Conservation (phyloP, 37 sponge, comb jelly and placozoan genomes). For the Haliclona indistincta region DNA sequence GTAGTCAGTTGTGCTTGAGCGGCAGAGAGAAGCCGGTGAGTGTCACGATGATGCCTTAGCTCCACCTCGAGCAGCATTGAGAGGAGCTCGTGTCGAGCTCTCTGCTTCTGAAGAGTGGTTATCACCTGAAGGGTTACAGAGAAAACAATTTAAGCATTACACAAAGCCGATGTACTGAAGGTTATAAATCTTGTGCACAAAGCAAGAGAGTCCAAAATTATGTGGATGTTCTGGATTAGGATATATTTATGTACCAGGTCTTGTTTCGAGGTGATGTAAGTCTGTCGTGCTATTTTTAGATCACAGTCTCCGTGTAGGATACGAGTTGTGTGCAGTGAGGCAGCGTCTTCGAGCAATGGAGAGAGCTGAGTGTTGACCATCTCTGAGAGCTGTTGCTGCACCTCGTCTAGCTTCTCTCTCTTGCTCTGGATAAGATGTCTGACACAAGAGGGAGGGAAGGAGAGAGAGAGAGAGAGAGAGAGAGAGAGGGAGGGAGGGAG, state of each 20-base stretch:
- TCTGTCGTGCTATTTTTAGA: slow-evolving; percentile 80
- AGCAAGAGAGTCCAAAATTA: not conserved
- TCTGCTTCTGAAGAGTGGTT: slow-evolving; percentile 28
- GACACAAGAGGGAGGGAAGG: not conserved
- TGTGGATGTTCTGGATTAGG: too few species aligned
- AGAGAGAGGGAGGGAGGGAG: slow-evolving; percentile 8
- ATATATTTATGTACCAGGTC: slow-evolving; percentile 49
- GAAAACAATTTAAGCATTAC: not conserved
- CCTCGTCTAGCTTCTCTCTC: slow-evolving; percentile 3
- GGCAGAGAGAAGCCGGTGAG: slow-evolving; percentile 51
- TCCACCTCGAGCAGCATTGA: slow-evolving; percentile 71
- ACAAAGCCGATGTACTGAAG: too few species aligned
- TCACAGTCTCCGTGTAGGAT: slow-evolving; percentile 75
- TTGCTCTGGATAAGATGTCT: slow-evolving; percentile 29
- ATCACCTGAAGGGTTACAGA: slow-evolving; percentile 37
- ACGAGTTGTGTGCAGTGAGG: slow-evolving; percentile 44
- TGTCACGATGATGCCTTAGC: slow-evolving; percentile 53
- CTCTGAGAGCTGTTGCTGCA: slow-evolving; percentile 11
- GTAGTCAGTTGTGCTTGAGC: slow-evolving; percentile 29
- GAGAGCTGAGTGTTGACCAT: slow-evolving; percentile 21
- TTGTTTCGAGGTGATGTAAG: slow-evolving; percentile 78
- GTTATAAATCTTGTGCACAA: not conserved
- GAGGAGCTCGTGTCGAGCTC: slow-evolving; percentile 53
- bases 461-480: slow-evolving; percentile 3
- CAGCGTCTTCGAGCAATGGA: slow-evolving; percentile 42